These are phyloP conservation scores for Amphiura filiformis DNA, from an alignment of 35 echinoderm and acorn worm genomes.

Conservation along the genomic window DNA sequence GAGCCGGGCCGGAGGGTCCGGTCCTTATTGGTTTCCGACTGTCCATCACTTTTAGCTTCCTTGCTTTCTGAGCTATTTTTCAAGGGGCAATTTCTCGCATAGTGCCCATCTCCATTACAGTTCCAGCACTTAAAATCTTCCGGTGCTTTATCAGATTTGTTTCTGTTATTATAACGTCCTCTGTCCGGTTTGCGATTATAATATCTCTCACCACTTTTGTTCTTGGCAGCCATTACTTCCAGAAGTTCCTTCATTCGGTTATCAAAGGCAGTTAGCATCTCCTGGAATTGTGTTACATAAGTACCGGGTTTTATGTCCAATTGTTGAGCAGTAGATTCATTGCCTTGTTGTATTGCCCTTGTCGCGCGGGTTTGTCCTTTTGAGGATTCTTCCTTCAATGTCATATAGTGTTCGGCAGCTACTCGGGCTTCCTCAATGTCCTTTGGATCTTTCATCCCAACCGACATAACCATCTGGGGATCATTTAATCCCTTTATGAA, in stretches of 20 bases:
- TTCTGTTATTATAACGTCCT: neutral
- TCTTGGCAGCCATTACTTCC: neutral
- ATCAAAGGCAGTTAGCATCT: neutral
- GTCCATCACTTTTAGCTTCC: neutral
- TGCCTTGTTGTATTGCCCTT: neutral
- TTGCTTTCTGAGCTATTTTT: neutral
- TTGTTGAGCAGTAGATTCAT: too few species aligned
- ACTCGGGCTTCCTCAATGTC: constrained; percentile 23
- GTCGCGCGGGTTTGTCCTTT: neutral
- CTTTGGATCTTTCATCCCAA: constrained; percentile 45
- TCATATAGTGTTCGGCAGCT: constrained; percentile 25
- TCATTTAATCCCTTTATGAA: constrained; percentile 37
- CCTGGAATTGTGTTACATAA: neutral
- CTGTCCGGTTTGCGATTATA: neutral
- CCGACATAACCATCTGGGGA: constrained; percentile 29
- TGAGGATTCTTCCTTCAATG: neutral
- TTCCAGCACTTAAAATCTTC: neutral
- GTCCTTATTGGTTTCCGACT: constrained; percentile 25
- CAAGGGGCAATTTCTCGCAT: constrained; percentile 13
- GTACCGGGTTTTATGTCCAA: neutral
- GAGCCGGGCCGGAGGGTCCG: neutral
- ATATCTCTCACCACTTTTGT: too few species aligned
- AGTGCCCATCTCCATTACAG: constrained; percentile 24
- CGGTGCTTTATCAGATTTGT: neutral
- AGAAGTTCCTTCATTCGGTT: neutral